Base-by-base conservation (phyloP, 2,888 invertebrate species). In the Caenorhabditis becei region DNA sequence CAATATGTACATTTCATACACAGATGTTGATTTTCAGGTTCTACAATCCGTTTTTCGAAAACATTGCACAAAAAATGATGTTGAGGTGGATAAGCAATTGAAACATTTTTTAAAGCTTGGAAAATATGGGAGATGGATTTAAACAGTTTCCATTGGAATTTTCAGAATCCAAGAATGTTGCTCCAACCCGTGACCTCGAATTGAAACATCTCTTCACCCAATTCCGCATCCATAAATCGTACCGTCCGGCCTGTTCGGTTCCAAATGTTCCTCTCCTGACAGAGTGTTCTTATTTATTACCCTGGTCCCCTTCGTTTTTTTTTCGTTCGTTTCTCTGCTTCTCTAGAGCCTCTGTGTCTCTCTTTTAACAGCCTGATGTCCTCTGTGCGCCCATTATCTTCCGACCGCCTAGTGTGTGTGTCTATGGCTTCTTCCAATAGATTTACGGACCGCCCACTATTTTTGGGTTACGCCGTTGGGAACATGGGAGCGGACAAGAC, bases 381-480 rank as follows among this genome's bases (percentile, higher is more conserved):
- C 54, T 56, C 62, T 62, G 26, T 41, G 53, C 32, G 41, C 20
- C 47, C 47, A 47, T 47, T 47, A 47, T 47, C 47, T 47, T 47
- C 47, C 47, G 47, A 47, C 47, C 47, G 47, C 47, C 47, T 47
- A 18, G 41, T 51, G 49, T 37, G 37, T 69, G 56, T 53, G 71
- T 62, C 26, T 26, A 24, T 44, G 58, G 65, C 75, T 65, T 75
- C 66, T 65, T 32, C 66, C 66, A 23, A 23, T n/a, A 26, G 26
- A 41, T 28, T 53, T 35, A 20, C 2, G 65, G 47, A 51, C 70
- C 77, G 77, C 77, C 77, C 70, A 77, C 35, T 61, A 35, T 32
- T 26, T 70, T 59, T 20, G 47, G 47, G 47, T 47, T 47, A 18
- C 47, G 18, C n/a, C n/a, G 58, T 67, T 41, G 8, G 44, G 32